Conservation (phyloP, 2,113 vertebrate species). For the Scolopax mira region DNA sequence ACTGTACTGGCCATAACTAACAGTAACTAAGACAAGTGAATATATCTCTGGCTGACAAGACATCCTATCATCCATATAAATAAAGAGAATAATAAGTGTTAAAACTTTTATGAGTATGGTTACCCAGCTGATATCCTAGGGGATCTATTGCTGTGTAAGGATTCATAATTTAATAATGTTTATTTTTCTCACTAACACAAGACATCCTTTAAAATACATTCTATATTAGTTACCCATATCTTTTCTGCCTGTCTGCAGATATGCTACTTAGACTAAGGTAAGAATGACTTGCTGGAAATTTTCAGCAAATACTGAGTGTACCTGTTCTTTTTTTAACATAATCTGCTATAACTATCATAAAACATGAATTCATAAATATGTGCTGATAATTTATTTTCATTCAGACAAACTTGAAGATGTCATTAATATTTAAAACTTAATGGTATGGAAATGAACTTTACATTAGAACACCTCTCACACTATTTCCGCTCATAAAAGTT, state of each 20-base stretch:
- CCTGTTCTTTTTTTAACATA: not conserved
- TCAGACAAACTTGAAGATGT: not conserved
- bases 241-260: not conserved
- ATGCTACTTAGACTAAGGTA: not conserved
- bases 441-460: not conserved
- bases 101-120: not conserved
- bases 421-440: not conserved
- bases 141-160: not conserved
- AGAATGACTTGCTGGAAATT: not conserved
- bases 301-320: not conserved
- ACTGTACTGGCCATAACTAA: not conserved
- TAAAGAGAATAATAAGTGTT: not conserved
- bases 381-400: not conserved
- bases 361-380: not conserved
- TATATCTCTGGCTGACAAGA: not conserved
- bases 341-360: not conserved
- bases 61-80: not conserved
- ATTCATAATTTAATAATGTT: not conserved
- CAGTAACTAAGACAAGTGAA: not conserved
- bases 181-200: not conserved
- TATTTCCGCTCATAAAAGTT: not conserved
- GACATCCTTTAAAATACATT: not conserved
- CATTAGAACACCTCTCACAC: not conserved
- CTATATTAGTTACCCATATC: not conserved
- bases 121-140: not conserved